Percentiles rank a stretch among this genome's conserved stretches.
phyloP scores from a whole-genome alignment of 2,797 vertebrate species.

The Lithobates pipiens region DNA sequence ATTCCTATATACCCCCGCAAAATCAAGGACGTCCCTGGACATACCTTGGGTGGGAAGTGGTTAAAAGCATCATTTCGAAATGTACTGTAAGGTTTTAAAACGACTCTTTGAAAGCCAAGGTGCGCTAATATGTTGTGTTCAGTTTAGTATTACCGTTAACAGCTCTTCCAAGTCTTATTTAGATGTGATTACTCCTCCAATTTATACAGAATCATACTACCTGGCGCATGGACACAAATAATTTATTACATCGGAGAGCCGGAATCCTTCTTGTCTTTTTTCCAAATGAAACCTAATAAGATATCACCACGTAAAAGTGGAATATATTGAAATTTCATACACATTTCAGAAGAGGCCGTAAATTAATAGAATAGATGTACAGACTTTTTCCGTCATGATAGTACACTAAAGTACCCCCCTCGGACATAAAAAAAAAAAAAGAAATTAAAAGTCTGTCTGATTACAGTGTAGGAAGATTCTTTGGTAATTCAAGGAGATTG shows the following conservation, averaged over 20 bases:
- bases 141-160: neutral
- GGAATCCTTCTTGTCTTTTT: conserved; percentile 15
- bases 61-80: neutral
- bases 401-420: conserved; percentile 48
- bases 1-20: too few species aligned
- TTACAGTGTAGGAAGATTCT: conserved; percentile 48
- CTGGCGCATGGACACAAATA: neutral
- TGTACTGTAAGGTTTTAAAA: neutral
- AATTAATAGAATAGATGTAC: conserved; percentile 47
- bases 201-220: conserved; percentile 21
- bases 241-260: conserved; percentile 13
- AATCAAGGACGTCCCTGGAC: too few species aligned
- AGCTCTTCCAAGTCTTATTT: neutral
- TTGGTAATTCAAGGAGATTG: conserved; percentile 57
- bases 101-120: neutral
- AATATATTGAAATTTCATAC: conserved; percentile 28
- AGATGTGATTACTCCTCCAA: conserved; percentile 24
- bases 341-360: conserved; percentile 32
- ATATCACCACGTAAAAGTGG: conserved; percentile 8
- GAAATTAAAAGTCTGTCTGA: conserved; percentile 55
- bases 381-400: conserved; percentile 33
- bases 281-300: conserved; percentile 35
- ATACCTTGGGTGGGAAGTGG: too few species aligned
- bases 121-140: neutral
- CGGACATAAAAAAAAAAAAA: conserved; percentile 29